Evolutionary conservation across 2,888 invertebrate genomes (phyloP).

Genomic region (Gasteruption jaculator): DNA sequence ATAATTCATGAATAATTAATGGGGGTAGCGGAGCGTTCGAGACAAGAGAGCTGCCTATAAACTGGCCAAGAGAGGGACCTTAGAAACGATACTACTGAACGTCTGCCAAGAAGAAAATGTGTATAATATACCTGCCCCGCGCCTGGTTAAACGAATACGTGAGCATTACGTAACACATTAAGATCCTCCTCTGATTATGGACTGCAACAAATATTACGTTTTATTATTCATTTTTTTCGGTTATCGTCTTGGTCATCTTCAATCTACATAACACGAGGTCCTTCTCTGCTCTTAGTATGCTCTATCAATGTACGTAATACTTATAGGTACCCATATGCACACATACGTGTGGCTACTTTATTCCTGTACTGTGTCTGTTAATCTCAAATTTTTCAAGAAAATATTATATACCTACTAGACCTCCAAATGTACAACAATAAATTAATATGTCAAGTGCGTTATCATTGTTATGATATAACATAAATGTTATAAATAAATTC

Average conservation of each 20-base stretch:
- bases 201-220: slow-evolving; percentile 38
- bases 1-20: slow-evolving; percentile 29
- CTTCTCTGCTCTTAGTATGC: neutral
- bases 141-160: slow-evolving; percentile 28
- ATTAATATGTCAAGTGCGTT: too few species aligned
- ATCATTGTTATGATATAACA: too few species aligned
- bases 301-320: too few species aligned
- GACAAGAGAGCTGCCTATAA: neutral
- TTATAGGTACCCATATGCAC: too few species aligned
- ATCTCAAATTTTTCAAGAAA: too few species aligned
- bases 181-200: slow-evolving; percentile 35
- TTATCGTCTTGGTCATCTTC: slow-evolving; percentile 34
- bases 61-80: too few species aligned
- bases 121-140: slow-evolving; percentile 11
- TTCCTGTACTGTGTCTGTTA: too few species aligned
- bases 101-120: slow-evolving; percentile 6
- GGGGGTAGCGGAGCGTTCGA: slow-evolving; percentile 17
- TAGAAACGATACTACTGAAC: neutral
- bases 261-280: slow-evolving; percentile 14
- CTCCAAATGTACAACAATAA: too few species aligned
- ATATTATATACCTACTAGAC: too few species aligned
- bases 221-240: slow-evolving; percentile 36
- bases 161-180: slow-evolving; percentile 39
- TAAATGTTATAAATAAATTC: too few species aligned
- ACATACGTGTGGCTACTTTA: too few species aligned